Evolutionary conservation across 2,888 invertebrate genomes (phyloP).

Genomic region (Mechanitis messenoides): DNA sequence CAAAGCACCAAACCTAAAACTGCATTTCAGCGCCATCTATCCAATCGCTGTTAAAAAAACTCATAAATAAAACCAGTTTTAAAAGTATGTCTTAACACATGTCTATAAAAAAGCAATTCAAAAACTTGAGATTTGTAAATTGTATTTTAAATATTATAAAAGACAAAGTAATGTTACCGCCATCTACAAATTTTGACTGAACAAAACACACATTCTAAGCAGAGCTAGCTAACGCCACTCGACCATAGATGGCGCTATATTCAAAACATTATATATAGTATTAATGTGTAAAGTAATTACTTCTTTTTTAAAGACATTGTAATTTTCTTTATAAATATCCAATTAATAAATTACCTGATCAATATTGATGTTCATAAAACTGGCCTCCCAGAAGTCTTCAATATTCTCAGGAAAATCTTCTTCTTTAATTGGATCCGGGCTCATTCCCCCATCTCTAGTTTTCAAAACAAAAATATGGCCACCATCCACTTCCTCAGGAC

Average conservation of each 20-base stretch:
- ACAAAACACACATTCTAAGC: neutral
- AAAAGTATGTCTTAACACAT: no score
- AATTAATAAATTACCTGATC: conserved; percentile 45
- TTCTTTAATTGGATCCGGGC: conserved; percentile 63
- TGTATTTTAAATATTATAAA: no score
- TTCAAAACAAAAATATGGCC: conserved; percentile 65
- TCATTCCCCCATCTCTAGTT: conserved; percentile 53
- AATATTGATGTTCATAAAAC: conserved; percentile 40
- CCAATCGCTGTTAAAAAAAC: no score
- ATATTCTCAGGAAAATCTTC: conserved; percentile 68
- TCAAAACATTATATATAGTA: neutral
- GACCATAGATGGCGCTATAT: conserved; percentile 28
- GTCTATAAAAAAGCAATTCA: no score
- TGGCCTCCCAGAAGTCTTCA: conserved; percentile 67
- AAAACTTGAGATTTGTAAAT: no score
- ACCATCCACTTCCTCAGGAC: conserved; percentile 67
- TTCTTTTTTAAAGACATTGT: no score
- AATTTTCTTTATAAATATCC: neutral
- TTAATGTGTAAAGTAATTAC: no score
- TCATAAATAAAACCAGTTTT: no score
- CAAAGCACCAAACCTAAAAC: no score
- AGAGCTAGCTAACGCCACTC: neutral
- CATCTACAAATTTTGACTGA: no score
- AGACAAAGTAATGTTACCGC: no score
- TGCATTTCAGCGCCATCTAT: no score